Base-by-base conservation (phyloP, 2,797 vertebrate species). In the Kryptopterus vitreolus region DNA sequence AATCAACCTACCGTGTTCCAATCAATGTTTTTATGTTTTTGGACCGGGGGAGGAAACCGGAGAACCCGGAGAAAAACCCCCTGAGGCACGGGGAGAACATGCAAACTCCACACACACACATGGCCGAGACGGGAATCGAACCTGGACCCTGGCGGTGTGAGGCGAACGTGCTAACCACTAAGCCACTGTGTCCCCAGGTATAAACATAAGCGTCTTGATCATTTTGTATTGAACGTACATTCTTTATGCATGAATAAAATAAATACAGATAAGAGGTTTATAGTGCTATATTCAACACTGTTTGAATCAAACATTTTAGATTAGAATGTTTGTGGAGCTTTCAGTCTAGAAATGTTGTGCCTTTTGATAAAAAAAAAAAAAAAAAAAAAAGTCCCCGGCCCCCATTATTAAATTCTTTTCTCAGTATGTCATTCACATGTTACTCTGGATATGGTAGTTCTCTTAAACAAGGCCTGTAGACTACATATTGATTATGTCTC, bases 401-500 rank as follows among this genome's bases (percentile, higher is more conserved):
- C 7, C 29, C 31, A 29, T 52, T 52, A 52, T 66, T 9, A 13
- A 48, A 68, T 48, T 18, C 1, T 55, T 12, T 35, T 55, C 29
- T 20, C 12, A 55, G 3, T 72, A 53, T 33, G 68, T 71, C 69
- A 33, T 55, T 29, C 13, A 33, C 50, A 35, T 72, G 52, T 72
- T 55, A 55, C 29, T 35, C 50, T 33, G 18, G 18, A 35, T 55
- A 35, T n/a, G 20, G 22, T 29, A 72, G 18, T 9, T 55, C 20
- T 55, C 55, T 72, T 20, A 53, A 71, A 33, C 29, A 53, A 71
- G 69, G 29, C 18, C 29, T 33, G 12, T 53, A 22, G 20, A 52
- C 69, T 71, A 53, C 18, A 33, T 35, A 53, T 24, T 55, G 29
- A 55, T 35, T 35, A 35, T n/a, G 29, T 72, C 69, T 72, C 50